A percentile compares a stretch with the other conserved stretches of the same genome.
These are phyloP conservation scores for Drosophila mojavensis DNA, from an alignment of 1,140 invertebrate species.

Conservation along the genomic window DNA sequence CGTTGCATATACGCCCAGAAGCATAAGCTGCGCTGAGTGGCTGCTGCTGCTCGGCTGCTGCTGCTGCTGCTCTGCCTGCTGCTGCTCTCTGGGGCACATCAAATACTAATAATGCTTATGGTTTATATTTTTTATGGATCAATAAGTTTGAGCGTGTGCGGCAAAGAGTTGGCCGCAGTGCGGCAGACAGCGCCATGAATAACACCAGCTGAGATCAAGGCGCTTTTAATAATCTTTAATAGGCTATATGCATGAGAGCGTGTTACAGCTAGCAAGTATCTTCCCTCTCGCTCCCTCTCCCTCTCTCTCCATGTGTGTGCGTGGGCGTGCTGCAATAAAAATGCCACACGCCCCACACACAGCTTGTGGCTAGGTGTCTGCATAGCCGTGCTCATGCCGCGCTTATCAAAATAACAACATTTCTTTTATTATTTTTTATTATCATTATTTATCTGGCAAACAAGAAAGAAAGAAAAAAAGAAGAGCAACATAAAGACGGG, in stretches of 20 bases:
- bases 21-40: constrained; percentile 28
- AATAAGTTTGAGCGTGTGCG: constrained; percentile 73
- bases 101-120: constrained; percentile 72
- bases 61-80: constrained; percentile 12
- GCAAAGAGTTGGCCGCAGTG: constrained; percentile 1
- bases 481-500: background rate
- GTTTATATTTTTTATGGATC: constrained; percentile 78
- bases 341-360: constrained; percentile 42
- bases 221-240: constrained; percentile 79
- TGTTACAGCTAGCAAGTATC: constrained; percentile 26
- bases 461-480: background rate
- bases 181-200: background rate
- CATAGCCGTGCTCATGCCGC: constrained; percentile 31
- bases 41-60: constrained; percentile 21
- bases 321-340: constrained; percentile 49
- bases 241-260: constrained; percentile 41
- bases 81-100: constrained; percentile 32
- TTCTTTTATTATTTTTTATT: constrained; percentile 14
- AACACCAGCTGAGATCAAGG: constrained; percentile 63
- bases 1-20: constrained; percentile 19
- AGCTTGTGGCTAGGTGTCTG: constrained; percentile 39
- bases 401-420: constrained; percentile 59
- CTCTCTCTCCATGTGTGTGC: background rate
- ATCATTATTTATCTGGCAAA: constrained; percentile 33
- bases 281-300: too few species aligned